Evolutionary conservation across 2,888 invertebrate genomes (phyloP), one percentile per base, ranked within the genome.

Genomic region (Eucera pruinosa): DNA sequence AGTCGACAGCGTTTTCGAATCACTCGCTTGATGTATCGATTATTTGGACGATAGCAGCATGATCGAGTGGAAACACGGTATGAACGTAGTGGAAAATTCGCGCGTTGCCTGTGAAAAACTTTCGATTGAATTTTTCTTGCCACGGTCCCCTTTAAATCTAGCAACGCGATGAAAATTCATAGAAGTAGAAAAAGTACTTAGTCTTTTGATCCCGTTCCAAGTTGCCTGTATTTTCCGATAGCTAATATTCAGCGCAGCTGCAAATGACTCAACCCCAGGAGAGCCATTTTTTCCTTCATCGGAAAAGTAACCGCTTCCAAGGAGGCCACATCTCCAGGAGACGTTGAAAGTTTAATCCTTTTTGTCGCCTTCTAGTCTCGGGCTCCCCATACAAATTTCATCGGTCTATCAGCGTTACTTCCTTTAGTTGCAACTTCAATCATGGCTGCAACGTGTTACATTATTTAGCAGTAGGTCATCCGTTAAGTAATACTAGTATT

Each of bases 281-380:
- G 20, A 64, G 13, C 27, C 2, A 64, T 64, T 64, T 52, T 64
- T 62, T 33, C 25, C 15, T 25, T 27, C 23, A 9, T 27, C 20
- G 39, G 15, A 41, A 30, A 27, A 23, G 25, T 18, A 27, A 50
- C 27, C 25, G 23, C 27, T 9, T 27, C 48, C 33, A 18, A 48
- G 47, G 7, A 33, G 27, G n/a, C 62, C 50, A 64, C 52, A 50
- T 64, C 50, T 39, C 13, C 27, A 64, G 50, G 41, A 27, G 11
- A 7, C 2, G 39, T 20, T 64, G 62, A 64, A 64, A 64, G 7
- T 64, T 64, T 41, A 50, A 64, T 64, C 41, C 62, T 41, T 52
- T n/a, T 64, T 41, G 50, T 52, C 50, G 52, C 27, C 36, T 27
- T 64, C 7, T 36, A 23, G 41, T 43, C 23, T 39, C 9, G 1